These are phyloP conservation scores for Temnothorax rugatulus DNA, from an alignment of 2,888 invertebrate species.

Conservation along the genomic window DNA sequence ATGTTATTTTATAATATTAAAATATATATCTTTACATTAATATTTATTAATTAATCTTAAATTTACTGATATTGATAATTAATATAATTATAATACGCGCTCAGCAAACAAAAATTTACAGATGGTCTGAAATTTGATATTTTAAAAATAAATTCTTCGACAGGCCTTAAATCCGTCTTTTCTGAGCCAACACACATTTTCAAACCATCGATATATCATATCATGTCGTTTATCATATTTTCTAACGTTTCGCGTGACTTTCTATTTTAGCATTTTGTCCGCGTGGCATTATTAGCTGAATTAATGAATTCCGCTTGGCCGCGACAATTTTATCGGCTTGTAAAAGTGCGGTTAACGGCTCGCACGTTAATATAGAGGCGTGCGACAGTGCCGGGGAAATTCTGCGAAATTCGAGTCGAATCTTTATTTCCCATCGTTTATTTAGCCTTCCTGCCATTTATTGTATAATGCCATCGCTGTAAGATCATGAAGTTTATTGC, in stretches of 20 bases:
- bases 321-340: constrained; percentile 4
- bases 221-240: not conserved
- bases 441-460: not conserved
- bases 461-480: not conserved
- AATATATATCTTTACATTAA: not conserved
- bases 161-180: not conserved
- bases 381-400: not conserved
- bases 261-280: not conserved
- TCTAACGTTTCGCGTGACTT: not conserved
- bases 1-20: not conserved
- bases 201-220: not conserved
- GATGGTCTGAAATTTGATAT: not conserved
- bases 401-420: not conserved
- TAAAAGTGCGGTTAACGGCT: constrained; percentile 34
- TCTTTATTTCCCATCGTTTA: constrained; percentile 39
- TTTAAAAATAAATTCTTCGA: not conserved
- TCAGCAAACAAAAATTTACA: not conserved
- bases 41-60: not conserved
- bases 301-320: constrained; percentile 45
- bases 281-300: constrained; percentile 19
- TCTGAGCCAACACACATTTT: not conserved
- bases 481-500: not conserved
- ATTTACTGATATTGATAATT: not conserved
- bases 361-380: constrained; percentile 48
- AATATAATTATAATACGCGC: not conserved